Conservation (phyloP, 2,797 vertebrate species). For the Chaunax sp. region DNA sequence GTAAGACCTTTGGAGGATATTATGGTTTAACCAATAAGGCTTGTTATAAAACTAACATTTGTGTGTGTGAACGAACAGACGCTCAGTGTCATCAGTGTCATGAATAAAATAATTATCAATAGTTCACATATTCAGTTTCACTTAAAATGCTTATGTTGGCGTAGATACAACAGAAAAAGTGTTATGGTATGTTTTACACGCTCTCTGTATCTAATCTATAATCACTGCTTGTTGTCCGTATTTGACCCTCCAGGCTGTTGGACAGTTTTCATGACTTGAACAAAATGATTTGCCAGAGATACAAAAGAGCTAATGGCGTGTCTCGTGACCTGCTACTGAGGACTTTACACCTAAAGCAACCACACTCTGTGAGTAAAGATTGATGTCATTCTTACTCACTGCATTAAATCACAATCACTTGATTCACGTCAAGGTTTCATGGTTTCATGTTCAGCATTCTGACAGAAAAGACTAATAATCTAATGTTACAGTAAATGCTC, state of each 20-base stretch:
- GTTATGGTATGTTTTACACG: neutral
- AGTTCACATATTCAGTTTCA: neutral
- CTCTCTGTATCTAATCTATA: neutral
- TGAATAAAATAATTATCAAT: neutral
- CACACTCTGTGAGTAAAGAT: constrained; percentile 68
- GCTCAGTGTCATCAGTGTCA: neutral
- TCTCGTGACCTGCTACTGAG: constrained; percentile 77
- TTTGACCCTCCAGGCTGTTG: constrained; percentile 69
- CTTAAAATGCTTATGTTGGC: neutral
- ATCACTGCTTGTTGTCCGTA: neutral
- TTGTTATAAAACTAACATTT: neutral
- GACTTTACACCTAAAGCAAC: constrained; percentile 70
- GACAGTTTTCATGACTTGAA: constrained; percentile 84
- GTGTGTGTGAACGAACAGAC: neutral
- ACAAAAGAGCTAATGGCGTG: constrained; percentile 72
- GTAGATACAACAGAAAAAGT: neutral
- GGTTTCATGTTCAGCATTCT: constrained; percentile 6
- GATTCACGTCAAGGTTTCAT: neutral
- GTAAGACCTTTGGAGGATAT: neutral
- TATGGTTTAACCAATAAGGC: neutral
- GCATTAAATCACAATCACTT: neutral
- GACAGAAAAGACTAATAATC: neutral
- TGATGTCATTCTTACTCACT: fast-evolving
- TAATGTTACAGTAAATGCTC: neutral
- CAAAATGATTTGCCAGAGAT: constrained; percentile 81